These are phyloP conservation scores for Phasia obesa DNA, from an alignment of 2,888 invertebrate genomes.

Conservation along the genomic window DNA sequence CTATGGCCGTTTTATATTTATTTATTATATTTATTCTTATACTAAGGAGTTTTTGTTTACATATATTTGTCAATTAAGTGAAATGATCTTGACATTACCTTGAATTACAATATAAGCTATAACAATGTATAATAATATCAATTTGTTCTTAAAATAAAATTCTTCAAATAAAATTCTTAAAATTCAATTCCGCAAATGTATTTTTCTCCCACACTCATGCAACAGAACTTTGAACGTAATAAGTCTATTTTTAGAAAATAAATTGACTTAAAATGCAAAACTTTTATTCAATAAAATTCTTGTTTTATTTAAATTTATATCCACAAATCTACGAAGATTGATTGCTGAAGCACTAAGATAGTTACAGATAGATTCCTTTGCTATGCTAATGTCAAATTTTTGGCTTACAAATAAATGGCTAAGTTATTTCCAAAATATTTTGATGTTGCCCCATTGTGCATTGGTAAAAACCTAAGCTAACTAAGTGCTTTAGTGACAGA, in stretches of 20 bases:
- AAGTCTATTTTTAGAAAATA: no score
- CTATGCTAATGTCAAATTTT: no score
- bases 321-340: no score
- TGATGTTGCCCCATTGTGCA: no score
- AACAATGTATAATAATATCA: neutral
- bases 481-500: no score
- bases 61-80: slow-evolving; percentile 42
- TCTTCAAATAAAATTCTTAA: no score
- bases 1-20: neutral
- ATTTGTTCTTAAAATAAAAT: slow-evolving; percentile 11
- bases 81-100: slow-evolving; percentile 63
- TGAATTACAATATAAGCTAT: slow-evolving; percentile 44
- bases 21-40: neutral
- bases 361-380: no score
- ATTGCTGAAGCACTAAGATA: no score
- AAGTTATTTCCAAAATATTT: no score
- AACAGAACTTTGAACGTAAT: slow-evolving; percentile 28
- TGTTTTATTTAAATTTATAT: no score
- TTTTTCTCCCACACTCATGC: neutral
- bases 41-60: neutral
- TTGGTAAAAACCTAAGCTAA: no score
- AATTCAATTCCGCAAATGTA: neutral
- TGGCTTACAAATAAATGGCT: no score
- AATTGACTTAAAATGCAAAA: neutral
- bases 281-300: neutral